Conservation (phyloP, 2,113 vertebrate species). For the Vanacampus margaritifer region DNA sequence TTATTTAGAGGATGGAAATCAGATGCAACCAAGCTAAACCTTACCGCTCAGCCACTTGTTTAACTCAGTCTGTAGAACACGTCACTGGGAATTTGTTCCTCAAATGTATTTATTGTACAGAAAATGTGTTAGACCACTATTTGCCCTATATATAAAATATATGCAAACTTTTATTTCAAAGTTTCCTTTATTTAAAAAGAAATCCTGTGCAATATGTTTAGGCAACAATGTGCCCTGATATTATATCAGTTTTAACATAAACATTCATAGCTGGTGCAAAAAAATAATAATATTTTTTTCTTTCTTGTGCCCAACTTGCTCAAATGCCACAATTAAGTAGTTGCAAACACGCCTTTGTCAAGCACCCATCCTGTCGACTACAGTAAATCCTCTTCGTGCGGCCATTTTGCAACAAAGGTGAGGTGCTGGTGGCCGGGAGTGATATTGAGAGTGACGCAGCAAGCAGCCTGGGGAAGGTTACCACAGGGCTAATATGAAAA, state of each 20-base stretch:
- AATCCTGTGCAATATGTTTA: no score
- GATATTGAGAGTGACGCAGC: conserved; percentile 61
- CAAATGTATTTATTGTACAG: not conserved
- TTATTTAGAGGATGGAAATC: conserved; percentile 60
- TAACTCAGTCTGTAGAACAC: conserved; percentile 13
- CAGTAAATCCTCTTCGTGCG: conserved; percentile 35
- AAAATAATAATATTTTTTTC: no score
- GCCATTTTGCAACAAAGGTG: conserved; percentile 43
- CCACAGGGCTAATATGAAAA: conserved; percentile 74
- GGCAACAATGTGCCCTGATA: no score
- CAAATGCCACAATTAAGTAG: no score
- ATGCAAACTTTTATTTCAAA: no score
- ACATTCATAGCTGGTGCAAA: no score
- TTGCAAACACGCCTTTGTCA: no score
- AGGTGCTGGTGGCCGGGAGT: conserved; percentile 39
- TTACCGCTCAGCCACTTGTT: conserved; percentile 12
- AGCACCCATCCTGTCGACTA: conserved; percentile 26
- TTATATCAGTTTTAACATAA: no score
- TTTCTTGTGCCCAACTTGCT: no score
- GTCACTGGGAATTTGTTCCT: not conserved
- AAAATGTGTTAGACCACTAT: not conserved
- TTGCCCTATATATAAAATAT: not conserved
- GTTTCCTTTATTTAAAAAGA: no score
- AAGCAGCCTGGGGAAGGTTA: conserved; percentile 68
- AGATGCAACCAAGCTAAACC: conserved; percentile 53